Base-by-base conservation (phyloP, 2,888 invertebrate genomes). In the Drosophila maculinotata region DNA sequence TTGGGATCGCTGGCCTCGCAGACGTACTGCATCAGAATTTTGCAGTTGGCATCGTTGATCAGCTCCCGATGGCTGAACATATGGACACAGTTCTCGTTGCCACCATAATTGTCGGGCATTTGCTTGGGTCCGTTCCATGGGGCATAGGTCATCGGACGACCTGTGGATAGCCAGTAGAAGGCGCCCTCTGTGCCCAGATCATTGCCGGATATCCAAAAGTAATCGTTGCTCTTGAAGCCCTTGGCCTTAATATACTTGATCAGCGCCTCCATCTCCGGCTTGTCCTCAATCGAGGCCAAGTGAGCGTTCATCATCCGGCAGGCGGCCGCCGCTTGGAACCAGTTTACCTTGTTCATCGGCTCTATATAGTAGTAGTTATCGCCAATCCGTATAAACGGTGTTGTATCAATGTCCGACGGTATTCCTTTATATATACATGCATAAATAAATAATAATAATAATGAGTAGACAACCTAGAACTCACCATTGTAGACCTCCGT, bases 131-230 rank as follows among this genome's bases (percentile, higher is more conserved):
- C 80, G 5, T 74, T 86, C 90, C 90, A 89, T 4, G 81, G 85
- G 0, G 83, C 73, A 53, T 77, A 89, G 48, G 69, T 71, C 63
- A 89, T 76, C 3, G 82, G 81, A 1, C 79, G 62, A 0, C 89
- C 90, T 0, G 81, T 88, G 1, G 82, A 71, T n/a, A 82, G 58
- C 87, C 87, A 89, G 26, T 77, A 80, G 62, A 89, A 89, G 25
- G 83, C 78, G 2, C 89, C 80, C 17, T 90, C 87, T 0, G 72
- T 64, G 48, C 78, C 76, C 23, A 90, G 60, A 70, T 90, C 90
- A 20, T 82, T 88, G 38, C 78, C 90, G 0, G 89, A 88, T 44
- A 84, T 51, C 89, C 89, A 89, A 30, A 87, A 89, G 38, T 76
- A 78, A 14, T 82, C 73, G 47, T 76, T 84, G 5, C 63, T 62